Conservation (phyloP, 2,113 vertebrate genomes). For the Passer domesticus region DNA sequence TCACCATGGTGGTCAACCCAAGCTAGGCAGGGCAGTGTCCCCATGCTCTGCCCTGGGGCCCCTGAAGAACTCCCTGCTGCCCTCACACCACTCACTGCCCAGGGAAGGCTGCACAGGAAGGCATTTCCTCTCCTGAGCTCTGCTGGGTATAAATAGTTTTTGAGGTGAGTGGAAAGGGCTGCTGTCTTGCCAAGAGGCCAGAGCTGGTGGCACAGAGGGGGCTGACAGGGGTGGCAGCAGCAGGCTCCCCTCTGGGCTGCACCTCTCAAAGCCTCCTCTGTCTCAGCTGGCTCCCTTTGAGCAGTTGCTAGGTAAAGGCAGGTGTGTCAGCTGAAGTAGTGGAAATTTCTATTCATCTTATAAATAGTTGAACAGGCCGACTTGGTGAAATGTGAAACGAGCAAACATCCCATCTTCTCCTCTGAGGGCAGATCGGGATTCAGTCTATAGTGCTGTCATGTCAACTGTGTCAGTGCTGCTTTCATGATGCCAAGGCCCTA, state of each 20-base stretch:
- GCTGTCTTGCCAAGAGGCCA: not conserved
- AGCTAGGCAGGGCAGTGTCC: not conserved
- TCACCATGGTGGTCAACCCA: too few species aligned
- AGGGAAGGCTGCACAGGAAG: not conserved
- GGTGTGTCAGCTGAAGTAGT: constrained; percentile 76
- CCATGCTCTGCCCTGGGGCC: accelerated
- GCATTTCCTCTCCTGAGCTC: not conserved
- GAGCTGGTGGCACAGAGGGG: not conserved
- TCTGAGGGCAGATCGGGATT: constrained; percentile 69
- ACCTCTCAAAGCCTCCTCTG: not conserved
- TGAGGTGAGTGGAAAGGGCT: not conserved
- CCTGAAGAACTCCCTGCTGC: not conserved
- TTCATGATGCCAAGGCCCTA: constrained; percentile 53
- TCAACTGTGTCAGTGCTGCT: constrained; percentile 64
- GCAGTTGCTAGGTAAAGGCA: constrained; percentile 71
- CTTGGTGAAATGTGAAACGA: constrained; percentile 74
- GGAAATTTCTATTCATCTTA: constrained; percentile 83
- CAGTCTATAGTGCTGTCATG: constrained; percentile 64
- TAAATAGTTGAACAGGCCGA: constrained; percentile 79
- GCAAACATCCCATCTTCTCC: constrained; percentile 75
- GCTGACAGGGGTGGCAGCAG: not conserved
- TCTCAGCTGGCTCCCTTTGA: constrained; percentile 35
- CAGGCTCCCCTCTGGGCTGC: not conserved
- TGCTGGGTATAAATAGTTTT: not conserved
- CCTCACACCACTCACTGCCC: accelerated